Conservation (phyloP, 2,113 vertebrate genomes). For the Tachycineta bicolor region DNA sequence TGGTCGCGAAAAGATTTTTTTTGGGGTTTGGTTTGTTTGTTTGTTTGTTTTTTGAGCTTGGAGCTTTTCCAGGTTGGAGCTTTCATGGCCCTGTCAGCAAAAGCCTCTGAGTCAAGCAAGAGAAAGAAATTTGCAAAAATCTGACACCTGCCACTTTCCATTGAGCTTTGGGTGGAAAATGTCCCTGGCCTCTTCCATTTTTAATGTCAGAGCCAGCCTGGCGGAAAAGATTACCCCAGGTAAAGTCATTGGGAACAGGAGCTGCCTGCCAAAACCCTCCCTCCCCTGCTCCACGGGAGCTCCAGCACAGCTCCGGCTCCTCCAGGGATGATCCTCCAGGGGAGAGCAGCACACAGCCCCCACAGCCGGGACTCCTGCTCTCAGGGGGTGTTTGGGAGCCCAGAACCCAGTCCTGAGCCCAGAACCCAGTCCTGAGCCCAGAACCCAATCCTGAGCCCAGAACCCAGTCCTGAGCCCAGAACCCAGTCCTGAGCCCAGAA, state of each 20-base stretch:
- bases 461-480: too few relatives aligned
- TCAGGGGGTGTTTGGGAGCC: fast-evolving
- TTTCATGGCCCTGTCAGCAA: slow-evolving; percentile 61
- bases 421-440: too few relatives aligned
- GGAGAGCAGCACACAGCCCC: neutral
- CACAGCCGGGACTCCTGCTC: neutral
- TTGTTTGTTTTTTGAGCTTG: neutral
- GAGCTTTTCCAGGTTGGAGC: slow-evolving; percentile 52
- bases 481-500: too few relatives aligned
- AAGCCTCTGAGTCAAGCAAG: slow-evolving; percentile 47
- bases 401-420: fast-evolving
- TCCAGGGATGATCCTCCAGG: neutral
- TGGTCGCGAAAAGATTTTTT: neutral
- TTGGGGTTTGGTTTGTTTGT: neutral
- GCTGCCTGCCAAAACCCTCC: neutral
- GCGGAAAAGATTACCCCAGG: slow-evolving; percentile 73
- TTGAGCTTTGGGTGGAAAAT: slow-evolving; percentile 67
- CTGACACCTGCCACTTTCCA: slow-evolving; percentile 77
- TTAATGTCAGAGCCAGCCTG: slow-evolving; percentile 73
- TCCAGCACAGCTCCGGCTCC: neutral
- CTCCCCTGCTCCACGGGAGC: neutral
- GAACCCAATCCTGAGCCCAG: too few relatives aligned
- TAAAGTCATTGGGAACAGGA: slow-evolving; percentile 68
- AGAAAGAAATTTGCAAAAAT: slow-evolving; percentile 68
- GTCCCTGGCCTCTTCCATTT: slow-evolving; percentile 69